Percentiles rank a stretch among this genome's conserved stretches.
These are phyloP conservation scores for Parauchenoglanis ngamensis DNA, from an alignment of 2,797 vertebrate species.

Conservation along the genomic window DNA sequence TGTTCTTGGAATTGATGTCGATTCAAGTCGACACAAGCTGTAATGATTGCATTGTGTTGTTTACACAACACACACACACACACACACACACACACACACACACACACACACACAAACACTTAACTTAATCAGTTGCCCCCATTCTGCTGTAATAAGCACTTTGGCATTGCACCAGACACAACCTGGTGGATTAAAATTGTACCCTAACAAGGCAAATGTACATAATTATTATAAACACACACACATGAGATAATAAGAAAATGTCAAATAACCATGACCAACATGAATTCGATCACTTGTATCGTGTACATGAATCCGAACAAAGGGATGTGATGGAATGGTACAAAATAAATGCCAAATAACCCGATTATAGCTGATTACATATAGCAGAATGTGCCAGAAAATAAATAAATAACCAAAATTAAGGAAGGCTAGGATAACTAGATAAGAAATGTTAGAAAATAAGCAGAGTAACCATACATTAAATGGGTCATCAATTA, in stretches of 20 bases:
- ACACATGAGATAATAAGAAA: not conserved
- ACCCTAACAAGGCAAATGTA: constrained; percentile 39
- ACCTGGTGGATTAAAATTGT: constrained; percentile 15
- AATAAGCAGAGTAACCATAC: not conserved
- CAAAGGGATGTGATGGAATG: not conserved
- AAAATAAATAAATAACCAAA: not conserved
- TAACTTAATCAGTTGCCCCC: constrained; percentile 18
- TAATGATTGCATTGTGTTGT: constrained; percentile 4
- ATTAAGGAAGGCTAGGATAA: not conserved
- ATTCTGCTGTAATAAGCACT: constrained; percentile 32
- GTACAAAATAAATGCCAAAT: too few relatives aligned
- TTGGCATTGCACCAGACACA: constrained; percentile 30
- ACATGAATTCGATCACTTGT: not conserved
- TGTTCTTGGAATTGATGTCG: constrained; percentile 5
- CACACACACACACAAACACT: constrained; percentile 1
- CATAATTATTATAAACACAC: constrained; percentile 29
- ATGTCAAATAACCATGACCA: not conserved
- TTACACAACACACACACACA: not conserved
- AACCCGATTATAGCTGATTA: too few relatives aligned
- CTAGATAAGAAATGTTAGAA: not conserved
- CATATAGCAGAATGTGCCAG: not conserved
- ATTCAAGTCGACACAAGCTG: constrained; percentile 8
- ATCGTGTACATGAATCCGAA: not conserved
- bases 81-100: constrained; percentile 2
- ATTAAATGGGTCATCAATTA: too few relatives aligned